Evolutionary conservation across 2,113 vertebrate genomes (phyloP).

Genomic region (Cinclus cinclus): DNA sequence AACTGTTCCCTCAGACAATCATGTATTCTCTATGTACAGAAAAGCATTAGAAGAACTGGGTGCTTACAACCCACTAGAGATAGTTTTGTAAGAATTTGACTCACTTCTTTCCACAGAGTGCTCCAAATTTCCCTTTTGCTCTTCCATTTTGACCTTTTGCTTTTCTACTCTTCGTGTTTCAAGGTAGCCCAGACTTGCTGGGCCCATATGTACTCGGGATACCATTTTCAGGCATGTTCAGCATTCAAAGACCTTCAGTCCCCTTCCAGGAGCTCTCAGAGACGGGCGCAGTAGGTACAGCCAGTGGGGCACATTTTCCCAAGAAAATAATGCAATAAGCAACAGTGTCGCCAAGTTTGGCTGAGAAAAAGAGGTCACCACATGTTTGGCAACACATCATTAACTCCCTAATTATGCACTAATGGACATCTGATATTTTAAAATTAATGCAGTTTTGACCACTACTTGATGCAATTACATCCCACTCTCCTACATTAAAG

Average conservation of each 20-base stretch:
- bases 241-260: neutral
- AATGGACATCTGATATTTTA: conserved; percentile 85
- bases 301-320: neutral
- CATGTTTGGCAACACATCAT: conserved; percentile 86
- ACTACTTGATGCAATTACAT: conserved; percentile 79
- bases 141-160: neutral
- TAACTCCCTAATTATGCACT: conserved; percentile 83
- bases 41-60: neutral
- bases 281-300: fast-evolving
- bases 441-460: conserved; percentile 35
- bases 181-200: neutral
- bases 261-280: neutral
- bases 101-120: fast-evolving
- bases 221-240: neutral
- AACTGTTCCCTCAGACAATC: neutral
- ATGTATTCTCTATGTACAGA: neutral
- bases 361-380: conserved; percentile 56
- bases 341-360: conserved; percentile 30
- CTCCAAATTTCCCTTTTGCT: neutral
- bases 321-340: conserved; percentile 1
- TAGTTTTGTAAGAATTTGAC: neutral
- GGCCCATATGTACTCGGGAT: too few relatives aligned
- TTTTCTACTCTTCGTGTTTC: neutral
- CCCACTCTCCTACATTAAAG: conserved; percentile 69
- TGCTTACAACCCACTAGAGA: neutral